Base-by-base conservation (phyloP, 2,888 invertebrate genomes). In the Tubiluchus corallicola region DNA sequence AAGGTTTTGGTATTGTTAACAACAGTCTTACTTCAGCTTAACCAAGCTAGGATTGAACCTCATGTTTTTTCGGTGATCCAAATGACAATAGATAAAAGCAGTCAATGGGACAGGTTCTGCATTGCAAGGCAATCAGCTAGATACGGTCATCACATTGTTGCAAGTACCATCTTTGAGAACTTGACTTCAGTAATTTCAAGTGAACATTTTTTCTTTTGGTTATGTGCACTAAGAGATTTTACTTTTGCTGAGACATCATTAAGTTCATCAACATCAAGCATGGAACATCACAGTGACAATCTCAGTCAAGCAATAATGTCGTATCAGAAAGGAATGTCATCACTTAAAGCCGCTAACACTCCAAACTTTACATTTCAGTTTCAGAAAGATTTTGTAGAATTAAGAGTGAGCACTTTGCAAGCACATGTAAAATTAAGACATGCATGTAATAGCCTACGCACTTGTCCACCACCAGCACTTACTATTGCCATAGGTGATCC, bases 401-500 rank as follows among this genome's bases (percentile, higher is more conserved):
- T 85, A 37, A 72, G 88, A 1, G 77, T 77, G 1, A 75, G 74
- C 55, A 77, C 81, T 56, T 67, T 88, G 3, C 77, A 80, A 50
- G 70, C 71, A 45, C 66, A 76, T 46, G 63, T 71, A 2, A 76
- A 77, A 55, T 64, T 79, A 41, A 63, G 76, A 17, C 71, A 75
- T 50, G 76, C 80, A 0, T 82, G 82, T 53, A 71, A 66, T 50
- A 76, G 80, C 47, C 69, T 83, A 37, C 82, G 82, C 56, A 82
- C 87, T 47, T 83, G 85, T 47, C 92, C 90, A 20, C 87, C 90
- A 37, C 87, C 90, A 0, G 88, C 88, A 0, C 83, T 88, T 45
- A 87, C 90, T 0, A 75, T 79, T 2, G 75, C 80, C 2, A 72
- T 82, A 43, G 84, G 84, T 0, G 46, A 29, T 9, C 29, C 29